Percentiles rank a stretch among this genome's conserved stretches.
These are phyloP conservation scores for Operophtera brumata DNA, from an alignment of 2,888 invertebrate genomes.

Conservation along the genomic window DNA sequence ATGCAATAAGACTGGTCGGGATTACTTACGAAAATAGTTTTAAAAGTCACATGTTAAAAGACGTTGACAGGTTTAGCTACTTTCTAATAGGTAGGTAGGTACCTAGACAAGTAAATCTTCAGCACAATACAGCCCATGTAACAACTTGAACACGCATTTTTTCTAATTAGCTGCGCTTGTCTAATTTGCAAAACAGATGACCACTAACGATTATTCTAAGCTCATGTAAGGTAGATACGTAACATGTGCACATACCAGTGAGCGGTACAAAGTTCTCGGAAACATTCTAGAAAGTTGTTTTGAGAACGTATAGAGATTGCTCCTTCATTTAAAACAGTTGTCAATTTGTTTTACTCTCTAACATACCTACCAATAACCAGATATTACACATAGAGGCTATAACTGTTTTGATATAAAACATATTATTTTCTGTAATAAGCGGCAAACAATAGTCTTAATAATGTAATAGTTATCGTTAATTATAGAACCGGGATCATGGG, in stretches of 20 bases:
- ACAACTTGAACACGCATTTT: constrained; percentile 22
- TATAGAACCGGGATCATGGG: constrained; percentile 43
- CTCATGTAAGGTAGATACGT: constrained; percentile 16
- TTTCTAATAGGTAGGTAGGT: too few relatives aligned
- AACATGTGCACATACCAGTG: constrained; percentile 18
- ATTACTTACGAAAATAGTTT: neutral
- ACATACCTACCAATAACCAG: constrained; percentile 22
- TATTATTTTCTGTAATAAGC: constrained; percentile 36
- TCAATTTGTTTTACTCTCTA: neutral
- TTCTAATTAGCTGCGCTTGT: constrained; percentile 23
- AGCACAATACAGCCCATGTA: too few relatives aligned
- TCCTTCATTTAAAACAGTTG: neutral
- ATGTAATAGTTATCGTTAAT: constrained; percentile 44
- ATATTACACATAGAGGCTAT: constrained; percentile 30
- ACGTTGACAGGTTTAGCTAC: too few relatives aligned
- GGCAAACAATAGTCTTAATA: constrained; percentile 35
- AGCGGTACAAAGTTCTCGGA: constrained; percentile 25
- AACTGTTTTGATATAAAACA: constrained; percentile 30
- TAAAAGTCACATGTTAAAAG: neutral
- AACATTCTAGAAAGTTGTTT: constrained; percentile 55
- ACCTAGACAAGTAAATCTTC: too few relatives aligned
- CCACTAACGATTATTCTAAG: constrained; percentile 18
- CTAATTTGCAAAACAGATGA: constrained; percentile 31
- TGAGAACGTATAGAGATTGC: constrained; percentile 36
- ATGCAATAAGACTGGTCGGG: too few relatives aligned